These are phyloP conservation scores for Deroptyus accipitrinus DNA, from an alignment of 2,113 vertebrate species.

Conservation along the genomic window DNA sequence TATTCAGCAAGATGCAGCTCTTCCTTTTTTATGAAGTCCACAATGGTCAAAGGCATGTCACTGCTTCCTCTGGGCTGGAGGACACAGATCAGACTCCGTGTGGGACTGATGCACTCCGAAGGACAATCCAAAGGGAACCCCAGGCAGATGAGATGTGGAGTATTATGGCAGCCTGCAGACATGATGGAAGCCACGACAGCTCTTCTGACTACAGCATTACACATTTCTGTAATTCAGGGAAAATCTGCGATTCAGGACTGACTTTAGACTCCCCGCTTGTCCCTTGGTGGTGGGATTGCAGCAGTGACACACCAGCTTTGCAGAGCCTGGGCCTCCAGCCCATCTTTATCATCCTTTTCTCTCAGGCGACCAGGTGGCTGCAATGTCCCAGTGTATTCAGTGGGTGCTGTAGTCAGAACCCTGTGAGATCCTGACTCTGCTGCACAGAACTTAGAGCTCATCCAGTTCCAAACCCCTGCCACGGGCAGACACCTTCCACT, in stretches of 20 bases:
- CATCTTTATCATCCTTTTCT: background rate
- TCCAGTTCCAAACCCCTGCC: background rate
- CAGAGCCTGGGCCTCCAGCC: background rate
- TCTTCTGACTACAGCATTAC: background rate
- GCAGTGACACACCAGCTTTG: background rate
- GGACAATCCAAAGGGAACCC: background rate
- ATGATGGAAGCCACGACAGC: background rate
- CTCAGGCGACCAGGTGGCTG: background rate
- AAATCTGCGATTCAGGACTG: background rate
- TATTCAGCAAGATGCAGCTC: background rate
- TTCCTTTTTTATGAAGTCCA: background rate
- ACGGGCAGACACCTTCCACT: background rate
- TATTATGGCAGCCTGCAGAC: background rate
- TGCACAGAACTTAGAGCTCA: background rate
- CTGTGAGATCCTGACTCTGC: background rate
- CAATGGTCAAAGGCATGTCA: background rate
- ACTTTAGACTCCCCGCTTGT: background rate
- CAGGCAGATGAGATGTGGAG: background rate
- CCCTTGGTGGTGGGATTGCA: background rate
- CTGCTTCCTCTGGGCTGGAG: background rate
- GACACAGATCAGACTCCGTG: background rate
- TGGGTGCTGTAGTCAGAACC: background rate
- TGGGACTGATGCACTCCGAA: accelerated
- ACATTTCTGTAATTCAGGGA: background rate
- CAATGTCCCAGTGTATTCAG: accelerated